Base-by-base conservation (phyloP, 2,888 invertebrate genomes). In the Epirrhoe tristata region DNA sequence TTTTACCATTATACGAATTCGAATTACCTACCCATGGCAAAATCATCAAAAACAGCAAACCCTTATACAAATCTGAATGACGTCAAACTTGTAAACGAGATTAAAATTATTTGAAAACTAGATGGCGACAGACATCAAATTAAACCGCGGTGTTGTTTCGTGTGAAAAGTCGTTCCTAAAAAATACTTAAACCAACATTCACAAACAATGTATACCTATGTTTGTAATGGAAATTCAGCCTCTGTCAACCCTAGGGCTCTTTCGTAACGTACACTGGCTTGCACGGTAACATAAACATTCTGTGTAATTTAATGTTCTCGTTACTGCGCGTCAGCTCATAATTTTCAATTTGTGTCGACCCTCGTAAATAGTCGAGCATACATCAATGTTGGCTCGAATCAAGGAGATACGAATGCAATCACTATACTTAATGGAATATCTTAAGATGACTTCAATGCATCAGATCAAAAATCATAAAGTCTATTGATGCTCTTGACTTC, bases 301-400 rank as follows among this genome's bases (percentile, higher is more conserved):
- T 75, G 77, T 79, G 80, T 80, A 83, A 82, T 83, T 83, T 84
- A 83, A 79, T 74, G 80, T 76, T 76, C 87, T 87, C 87, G 88
- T 87, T 89, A 86, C 76, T 81, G 82, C 83, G 83, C 83, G 83
- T 85, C 84, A 83, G 80, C 82, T 87, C 87, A 84, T 93, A 91
- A 90, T 82, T 93, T 91, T 87, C 92, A 93, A 92, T 93, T 91
- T 91, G 90, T 84, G 90, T 87, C 85, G 76, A 76, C 79, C 83
- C 84, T 84, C 83, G 83, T 89, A 89, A 89, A 89, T 82, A 86
- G 77, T 79, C 76, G 73, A 68, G 69, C 84, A 82, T 89, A 84
- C 84, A 82, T 88, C 88, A 87, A 80, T 67, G 86, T 81, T 81
- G 80, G 77, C 74, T 81, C 80, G 83, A 84, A 85, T 85, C 84